Base-by-base conservation (phyloP, 2,888 invertebrate species). In the Agriopis aurantiaria region DNA sequence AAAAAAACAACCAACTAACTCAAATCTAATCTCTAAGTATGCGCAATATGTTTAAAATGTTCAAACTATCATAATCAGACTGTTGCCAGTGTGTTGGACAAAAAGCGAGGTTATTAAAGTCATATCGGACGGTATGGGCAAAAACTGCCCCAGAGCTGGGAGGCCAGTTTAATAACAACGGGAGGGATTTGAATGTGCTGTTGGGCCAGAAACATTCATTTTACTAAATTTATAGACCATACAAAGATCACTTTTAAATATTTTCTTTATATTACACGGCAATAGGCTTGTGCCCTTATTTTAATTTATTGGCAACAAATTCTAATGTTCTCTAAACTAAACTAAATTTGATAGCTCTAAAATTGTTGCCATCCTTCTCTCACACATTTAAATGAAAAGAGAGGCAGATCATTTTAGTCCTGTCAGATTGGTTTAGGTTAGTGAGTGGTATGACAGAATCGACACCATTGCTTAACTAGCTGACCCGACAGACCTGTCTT, bases 61-160 rank as follows among this genome's bases (percentile, higher is more conserved):
- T 40, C 14, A 45, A 66, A 61, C 56, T 62, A 67, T 62, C 23
- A 55, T 51, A 49, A 62, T 43, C 61, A 43, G 49, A 45, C 43
- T 41, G 55, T 8, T 41, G 33, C 33, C 73, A 66, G 75, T 14
- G 40, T 51, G 59, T 17, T 33, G 65, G 69, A 74, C 78, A 82
- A 83, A 83, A 83, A 81, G 72, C 69, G 58, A 75, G 74, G 79
- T 78, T 81, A 83, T 83, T 82, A 82, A 84, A 83, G 72, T 83
- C 77, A 77, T 82, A 81, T 84, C 76, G 81, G 76, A 56, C 73
- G 69, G 75, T n/a, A 51, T 12, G 56, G 17, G 69, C 77, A 78
- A 80, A 78, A 80, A 73, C 75, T 61, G 69, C 60, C 45, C 9
- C 12, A 33, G 3, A 23, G 12, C 40, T 48, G 43, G 48, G 53